Evolutionary conservation across 2,797 vertebrate species (phyloP).

Genomic region (Erpetoichthys calabaricus): DNA sequence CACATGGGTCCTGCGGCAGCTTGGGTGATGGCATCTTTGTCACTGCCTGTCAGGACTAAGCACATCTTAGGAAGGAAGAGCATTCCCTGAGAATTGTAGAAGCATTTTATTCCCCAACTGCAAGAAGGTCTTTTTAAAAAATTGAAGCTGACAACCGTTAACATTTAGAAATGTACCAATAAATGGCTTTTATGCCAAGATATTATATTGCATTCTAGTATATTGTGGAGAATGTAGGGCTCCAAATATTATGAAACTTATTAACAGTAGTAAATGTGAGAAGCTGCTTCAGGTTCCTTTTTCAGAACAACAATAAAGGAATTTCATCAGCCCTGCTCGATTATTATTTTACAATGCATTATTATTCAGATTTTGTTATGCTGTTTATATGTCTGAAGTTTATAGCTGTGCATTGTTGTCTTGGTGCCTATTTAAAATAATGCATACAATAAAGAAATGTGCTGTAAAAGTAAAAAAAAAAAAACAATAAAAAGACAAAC

Average conservation of each 20-base stretch:
- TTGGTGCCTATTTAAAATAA: too few species aligned
- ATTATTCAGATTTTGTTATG: too few species aligned
- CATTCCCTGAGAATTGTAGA: constrained; percentile 28
- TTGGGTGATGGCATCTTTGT: constrained; percentile 37
- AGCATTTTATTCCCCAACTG: constrained; percentile 40
- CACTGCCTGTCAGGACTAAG: constrained; percentile 36
- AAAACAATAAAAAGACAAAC: too few species aligned
- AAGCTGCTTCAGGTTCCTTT: too few species aligned
- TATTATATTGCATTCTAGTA: constrained; percentile 39
- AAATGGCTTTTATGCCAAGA: constrained; percentile 50
- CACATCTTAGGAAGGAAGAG: constrained; percentile 18
- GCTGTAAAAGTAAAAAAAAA: too few species aligned
- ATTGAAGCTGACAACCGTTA: constrained; percentile 75
- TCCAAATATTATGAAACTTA: neutral
- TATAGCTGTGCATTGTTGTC: too few species aligned
- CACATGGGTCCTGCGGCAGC: constrained; percentile 24
- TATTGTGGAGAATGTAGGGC: constrained; percentile 18
- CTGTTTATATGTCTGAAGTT: too few species aligned
- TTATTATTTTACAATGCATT: too few species aligned
- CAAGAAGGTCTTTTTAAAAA: constrained; percentile 49
- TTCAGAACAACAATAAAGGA: too few species aligned
- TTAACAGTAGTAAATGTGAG: too few species aligned
- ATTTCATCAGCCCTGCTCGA: too few species aligned
- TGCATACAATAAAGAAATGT: too few species aligned
- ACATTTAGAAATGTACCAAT: constrained; percentile 67